Base-by-base conservation (phyloP, 2,888 invertebrate species). In the Pycnomerus fuliginosus region DNA sequence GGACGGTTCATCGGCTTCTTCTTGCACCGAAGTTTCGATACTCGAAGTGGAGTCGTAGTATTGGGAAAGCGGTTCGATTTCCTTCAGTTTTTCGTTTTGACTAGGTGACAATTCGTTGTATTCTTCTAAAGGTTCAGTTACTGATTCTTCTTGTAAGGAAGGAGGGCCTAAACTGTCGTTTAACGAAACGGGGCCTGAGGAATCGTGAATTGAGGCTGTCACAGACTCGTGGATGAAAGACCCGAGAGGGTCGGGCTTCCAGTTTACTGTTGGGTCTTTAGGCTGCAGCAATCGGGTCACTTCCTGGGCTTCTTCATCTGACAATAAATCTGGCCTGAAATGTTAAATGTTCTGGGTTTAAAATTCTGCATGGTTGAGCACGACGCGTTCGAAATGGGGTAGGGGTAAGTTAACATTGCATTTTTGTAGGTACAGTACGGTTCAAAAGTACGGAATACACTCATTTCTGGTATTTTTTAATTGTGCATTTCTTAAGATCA, bases 291-390 rank as follows among this genome's bases (percentile, higher is more conserved):
- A 80, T 66, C 87, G 82, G 56, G 86, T 86, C 56, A 91, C 89
- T 77, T 92, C 90, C 72, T 89, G 88, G 56, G 91, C 91, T 74
- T 91, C 90, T 74, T 91, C 91, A 71, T 92, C 91, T 47, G 90
- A 89, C 65, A 90, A 78, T 65, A 90, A 75, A 74, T 87, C 87
- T 80, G 86, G 85, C 72, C 87, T n/a, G n/a, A n/a, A n/a, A n/a
- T n/a, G n/a, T n/a, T n/a, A n/a, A n/a, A n/a, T n/a, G n/a, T n/a
- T n/a, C n/a, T n/a, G n/a, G n/a, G n/a, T n/a, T n/a, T n/a, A n/a
- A n/a, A n/a, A n/a, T n/a, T n/a, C n/a, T n/a, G n/a, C n/a, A n/a
- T n/a, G n/a, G n/a, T n/a, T n/a, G n/a, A n/a, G n/a, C n/a, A n/a
- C n/a, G n/a, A n/a, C n/a, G n/a, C n/a, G n/a, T n/a, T n/a, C n/a